Base-by-base conservation (phyloP, 2,888 invertebrate species). In the Parnassius apollo region DNA sequence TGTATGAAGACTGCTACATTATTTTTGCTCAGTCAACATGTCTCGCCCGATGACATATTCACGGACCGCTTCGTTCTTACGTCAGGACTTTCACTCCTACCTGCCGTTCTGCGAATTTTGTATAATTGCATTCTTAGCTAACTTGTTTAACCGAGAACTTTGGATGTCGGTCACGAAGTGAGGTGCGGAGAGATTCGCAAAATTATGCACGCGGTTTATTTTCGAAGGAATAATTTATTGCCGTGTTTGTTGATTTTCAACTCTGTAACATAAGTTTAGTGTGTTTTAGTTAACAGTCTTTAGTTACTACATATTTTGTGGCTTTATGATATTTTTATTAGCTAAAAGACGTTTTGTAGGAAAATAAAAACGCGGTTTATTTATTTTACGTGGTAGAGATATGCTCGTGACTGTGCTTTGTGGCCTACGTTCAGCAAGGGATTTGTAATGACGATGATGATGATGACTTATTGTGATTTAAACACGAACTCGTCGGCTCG, bases 21-120 rank as follows among this genome's bases (percentile, higher is more conserved):
- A 35, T 35, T 35, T 35, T 35, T 35, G 7, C 35, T 7, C 35
- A 35, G 35, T 35, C 35, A 35, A 35, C 35, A 35, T 35, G 42
- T 13, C 11, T 59, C 55, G 42, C 59, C 61, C 64, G 62, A 59
- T 61, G 62, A 57, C 42, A 67, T 65, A 62, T 71, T 71, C 68
- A 69, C 64, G 68, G 66, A 65, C 68, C 65, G 62, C 22, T n/a
- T n/a, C 22, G 49, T 57, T 68, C 67, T 77, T 75, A 75, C 76
- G 72, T 74, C 72, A 73, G 71, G 58, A 81, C 86, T 85, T 86
- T 86, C 86, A 81, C 85, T 81, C 68, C 71, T 76, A 72, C 73
- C 71, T 68, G 66, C 69, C 50, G 55, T 78, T 77, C 75, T 67
- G 75, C 71, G 79, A 80, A 81, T 78, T 79, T 71, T 53, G 76